A percentile compares a stretch with the other conserved stretches of the same genome.
phyloP scores from a whole-genome alignment of 1,140 invertebrate genomes.

The Trichonephila clavata region DNA sequence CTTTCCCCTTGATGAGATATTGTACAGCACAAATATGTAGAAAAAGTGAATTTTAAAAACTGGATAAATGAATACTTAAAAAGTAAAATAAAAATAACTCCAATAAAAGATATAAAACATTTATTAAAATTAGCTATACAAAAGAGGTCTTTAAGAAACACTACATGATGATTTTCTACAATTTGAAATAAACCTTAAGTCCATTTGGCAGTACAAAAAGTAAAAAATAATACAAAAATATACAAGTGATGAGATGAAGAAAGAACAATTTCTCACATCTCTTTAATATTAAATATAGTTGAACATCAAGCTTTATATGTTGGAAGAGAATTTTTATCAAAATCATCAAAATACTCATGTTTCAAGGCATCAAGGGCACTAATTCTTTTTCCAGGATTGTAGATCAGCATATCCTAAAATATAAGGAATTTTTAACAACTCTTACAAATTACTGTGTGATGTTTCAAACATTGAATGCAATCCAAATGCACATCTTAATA shows the following conservation, averaged over 20 bases:
- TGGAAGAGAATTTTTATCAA: conserved; percentile 82
- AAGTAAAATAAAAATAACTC: background rate
- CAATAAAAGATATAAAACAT: conserved; percentile 10
- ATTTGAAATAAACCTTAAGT: background rate
- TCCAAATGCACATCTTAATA: too few relatives aligned
- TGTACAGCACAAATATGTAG: too few relatives aligned
- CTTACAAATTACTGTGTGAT: too few relatives aligned
- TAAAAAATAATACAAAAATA: conserved; percentile 52
- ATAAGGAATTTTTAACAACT: conserved; percentile 52
- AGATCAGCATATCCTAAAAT: conserved; percentile 89
- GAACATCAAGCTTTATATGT: background rate
- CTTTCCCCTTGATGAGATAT: too few relatives aligned
- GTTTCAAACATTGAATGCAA: too few relatives aligned
- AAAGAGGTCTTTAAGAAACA: background rate
- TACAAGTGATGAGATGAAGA: conserved; percentile 34
- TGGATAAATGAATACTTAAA: too few relatives aligned
- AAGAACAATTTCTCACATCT: conserved; percentile 15
- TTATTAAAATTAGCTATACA: conserved; percentile 26
- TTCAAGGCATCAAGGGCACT: conserved; percentile 86
- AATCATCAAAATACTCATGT: conserved; percentile 90
- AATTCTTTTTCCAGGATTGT: conserved; percentile 89
- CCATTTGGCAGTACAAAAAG: background rate
- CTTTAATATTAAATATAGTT: background rate
- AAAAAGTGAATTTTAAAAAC: too few relatives aligned
- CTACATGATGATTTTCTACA: background rate